A percentile compares a stretch with the other conserved stretches of the same genome.
Conservation (phyloP, 92 coral and sea anemone genomes). For the Porites rus region DNA sequence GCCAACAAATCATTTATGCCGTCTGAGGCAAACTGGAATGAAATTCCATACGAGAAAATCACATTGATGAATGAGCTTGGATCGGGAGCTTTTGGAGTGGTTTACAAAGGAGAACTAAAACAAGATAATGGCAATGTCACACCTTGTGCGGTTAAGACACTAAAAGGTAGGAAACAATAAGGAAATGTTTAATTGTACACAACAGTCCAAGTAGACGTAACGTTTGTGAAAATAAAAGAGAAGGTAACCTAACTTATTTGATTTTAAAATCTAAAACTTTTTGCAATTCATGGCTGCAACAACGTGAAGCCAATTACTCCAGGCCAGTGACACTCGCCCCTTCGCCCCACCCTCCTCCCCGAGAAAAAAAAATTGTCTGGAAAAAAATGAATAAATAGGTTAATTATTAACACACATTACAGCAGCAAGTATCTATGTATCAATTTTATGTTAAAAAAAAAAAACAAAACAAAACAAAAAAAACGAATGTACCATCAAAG, state of each 20-base stretch:
- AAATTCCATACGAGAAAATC: slow-evolving; percentile 55
- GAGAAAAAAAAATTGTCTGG: not conserved
- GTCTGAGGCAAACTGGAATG: slow-evolving; percentile 38
- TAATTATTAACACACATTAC: no score
- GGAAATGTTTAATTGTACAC: not conserved
- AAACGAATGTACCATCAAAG: no score
- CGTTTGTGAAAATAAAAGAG: not conserved
- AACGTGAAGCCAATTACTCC: no score
- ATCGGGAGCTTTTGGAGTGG: slow-evolving; percentile 87
- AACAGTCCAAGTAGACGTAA: not conserved
- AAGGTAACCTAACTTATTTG: not conserved
- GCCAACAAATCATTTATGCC: slow-evolving; percentile 22
- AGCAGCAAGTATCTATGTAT: no score
- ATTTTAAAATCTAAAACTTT: no score
- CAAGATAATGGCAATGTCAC: slow-evolving; percentile 33
- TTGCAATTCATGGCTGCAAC: no score
- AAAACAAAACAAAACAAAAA: no score
- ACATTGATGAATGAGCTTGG: slow-evolving; percentile 71
- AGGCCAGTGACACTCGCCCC: no score
- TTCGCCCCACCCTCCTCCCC: no score
- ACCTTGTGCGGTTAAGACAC: slow-evolving; percentile 80
- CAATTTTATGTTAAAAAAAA: no score
- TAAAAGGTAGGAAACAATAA: slow-evolving; percentile 60
- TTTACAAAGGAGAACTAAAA: slow-evolving; percentile 59
- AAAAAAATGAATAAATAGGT: no score